phyloP scores from a whole-genome alignment of 2,888 invertebrate species.

The Leptarthrus brevirostris region DNA sequence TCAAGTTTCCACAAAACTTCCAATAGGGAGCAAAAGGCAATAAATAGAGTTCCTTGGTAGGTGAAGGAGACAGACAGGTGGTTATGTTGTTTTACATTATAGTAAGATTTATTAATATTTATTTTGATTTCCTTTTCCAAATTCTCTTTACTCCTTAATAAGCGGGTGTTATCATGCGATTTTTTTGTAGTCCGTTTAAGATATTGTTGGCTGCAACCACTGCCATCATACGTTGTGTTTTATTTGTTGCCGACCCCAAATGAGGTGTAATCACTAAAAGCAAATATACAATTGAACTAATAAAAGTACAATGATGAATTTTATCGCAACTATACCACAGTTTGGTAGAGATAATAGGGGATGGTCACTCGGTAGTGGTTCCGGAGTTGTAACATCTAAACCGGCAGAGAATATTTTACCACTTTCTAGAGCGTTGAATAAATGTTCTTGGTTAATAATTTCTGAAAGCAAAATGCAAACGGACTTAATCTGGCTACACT shows the following conservation, averaged over 20 bases:
- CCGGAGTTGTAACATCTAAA: constrained; percentile 91
- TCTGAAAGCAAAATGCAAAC: constrained; percentile 66
- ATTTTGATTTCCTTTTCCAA: no score
- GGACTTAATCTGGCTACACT: no score
- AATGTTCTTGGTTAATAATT: constrained; percentile 81
- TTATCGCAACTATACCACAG: constrained; percentile 80
- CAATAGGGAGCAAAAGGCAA: no score
- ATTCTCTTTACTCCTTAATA: no score
- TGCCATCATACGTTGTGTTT: constrained; percentile 83
- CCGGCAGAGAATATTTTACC: constrained; percentile 87
- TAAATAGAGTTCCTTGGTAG: no score
- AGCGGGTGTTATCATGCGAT: constrained; percentile 73
- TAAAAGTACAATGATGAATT: no score
- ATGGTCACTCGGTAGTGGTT: constrained; percentile 86
- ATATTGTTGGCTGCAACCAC: constrained; percentile 84
- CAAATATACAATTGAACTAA: background rate
- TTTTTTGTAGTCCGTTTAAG: constrained; percentile 77
- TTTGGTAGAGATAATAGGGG: constrained; percentile 82
- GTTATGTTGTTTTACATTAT: no score
- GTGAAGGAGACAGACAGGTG: no score
- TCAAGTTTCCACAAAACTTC: no score
- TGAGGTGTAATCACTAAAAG: constrained; percentile 82
- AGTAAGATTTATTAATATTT: no score
- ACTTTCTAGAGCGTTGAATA: constrained; percentile 79
- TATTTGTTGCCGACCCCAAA: constrained; percentile 85